Evolutionary conservation across 2,797 vertebrate species (phyloP).

Genomic region (Neosilurus hyrtlii): DNA sequence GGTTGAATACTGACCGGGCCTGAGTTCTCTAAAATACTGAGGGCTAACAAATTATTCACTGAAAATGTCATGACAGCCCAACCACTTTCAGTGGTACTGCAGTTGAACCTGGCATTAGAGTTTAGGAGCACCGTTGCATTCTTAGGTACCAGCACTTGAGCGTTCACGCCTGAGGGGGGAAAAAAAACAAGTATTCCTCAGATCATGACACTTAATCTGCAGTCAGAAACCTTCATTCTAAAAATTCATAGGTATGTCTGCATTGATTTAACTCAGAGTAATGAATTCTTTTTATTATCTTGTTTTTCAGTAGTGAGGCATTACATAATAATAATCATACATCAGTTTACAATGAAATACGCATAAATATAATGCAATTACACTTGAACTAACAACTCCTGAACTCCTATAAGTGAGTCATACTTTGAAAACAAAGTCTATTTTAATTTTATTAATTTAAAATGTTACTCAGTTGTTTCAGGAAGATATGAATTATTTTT

Average conservation of each 20-base stretch:
- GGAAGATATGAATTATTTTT: too few species aligned
- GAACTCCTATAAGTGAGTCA: too few species aligned
- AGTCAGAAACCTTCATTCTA: not conserved
- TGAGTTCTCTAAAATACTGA: not conserved
- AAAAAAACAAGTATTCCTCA: not conserved
- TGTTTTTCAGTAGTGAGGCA: not conserved
- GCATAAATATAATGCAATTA: not conserved
- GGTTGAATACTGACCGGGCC: fast-evolving
- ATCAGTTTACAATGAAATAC: not conserved
- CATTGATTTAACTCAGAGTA: not conserved
- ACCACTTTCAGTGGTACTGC: constrained; percentile 37
- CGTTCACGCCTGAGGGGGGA: constrained; percentile 43
- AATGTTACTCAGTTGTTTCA: too few species aligned
- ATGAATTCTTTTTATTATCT: not conserved
- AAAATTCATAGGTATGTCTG: not conserved
- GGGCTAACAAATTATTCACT: not conserved
- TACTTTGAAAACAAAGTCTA: too few species aligned
- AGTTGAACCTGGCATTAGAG: constrained; percentile 58
- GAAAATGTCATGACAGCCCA: constrained; percentile 61
- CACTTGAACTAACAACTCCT: too few species aligned
- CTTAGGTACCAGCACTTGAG: constrained; percentile 59
- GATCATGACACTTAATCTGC: not conserved
- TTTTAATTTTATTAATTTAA: too few species aligned
- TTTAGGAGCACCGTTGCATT: constrained; percentile 56
- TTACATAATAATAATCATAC: not conserved